These are phyloP conservation scores for Boleophthalmus pectinirostris DNA, from an alignment of 2,113 vertebrate species.

Conservation along the genomic window DNA sequence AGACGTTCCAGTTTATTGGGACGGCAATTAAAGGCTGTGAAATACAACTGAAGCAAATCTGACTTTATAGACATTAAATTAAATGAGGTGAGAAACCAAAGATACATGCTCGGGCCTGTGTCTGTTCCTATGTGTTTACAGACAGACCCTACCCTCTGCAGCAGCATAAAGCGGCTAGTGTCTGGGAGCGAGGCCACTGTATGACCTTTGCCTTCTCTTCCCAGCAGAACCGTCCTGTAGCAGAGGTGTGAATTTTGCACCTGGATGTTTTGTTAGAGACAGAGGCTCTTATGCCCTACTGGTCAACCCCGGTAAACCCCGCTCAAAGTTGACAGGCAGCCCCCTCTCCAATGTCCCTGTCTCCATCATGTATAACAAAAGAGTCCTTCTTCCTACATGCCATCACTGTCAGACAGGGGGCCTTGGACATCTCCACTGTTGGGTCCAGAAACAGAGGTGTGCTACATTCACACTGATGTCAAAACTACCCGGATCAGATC, in stretches of 20 bases:
- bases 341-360: slow-evolving; percentile 32
- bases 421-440: slow-evolving; percentile 21
- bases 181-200: slow-evolving; percentile 45
- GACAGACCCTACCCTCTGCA: slow-evolving; percentile 27
- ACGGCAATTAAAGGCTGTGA: slow-evolving; percentile 48
- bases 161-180: slow-evolving; percentile 65
- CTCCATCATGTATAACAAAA: slow-evolving; percentile 49
- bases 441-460: slow-evolving; percentile 4
- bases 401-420: background rate
- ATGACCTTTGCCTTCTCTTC: slow-evolving; percentile 66
- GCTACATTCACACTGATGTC: slow-evolving; percentile 7
- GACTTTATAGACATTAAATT: slow-evolving; percentile 22
- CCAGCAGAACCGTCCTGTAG: slow-evolving; percentile 62
- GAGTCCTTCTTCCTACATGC: slow-evolving; percentile 32
- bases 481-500: background rate
- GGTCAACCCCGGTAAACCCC: slow-evolving; percentile 60
- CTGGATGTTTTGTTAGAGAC: slow-evolving; percentile 70
- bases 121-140: slow-evolving; percentile 37
- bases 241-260: slow-evolving; percentile 74
- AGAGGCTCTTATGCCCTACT: slow-evolving; percentile 62
- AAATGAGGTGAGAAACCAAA: slow-evolving; percentile 32
- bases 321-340: slow-evolving; percentile 43
- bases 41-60: slow-evolving; percentile 27
- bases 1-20: slow-evolving; percentile 33
- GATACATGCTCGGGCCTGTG: slow-evolving; percentile 42